These are phyloP conservation scores for Chaetura pelagica DNA, from an alignment of 2,113 vertebrate genomes.

Conservation along the genomic window DNA sequence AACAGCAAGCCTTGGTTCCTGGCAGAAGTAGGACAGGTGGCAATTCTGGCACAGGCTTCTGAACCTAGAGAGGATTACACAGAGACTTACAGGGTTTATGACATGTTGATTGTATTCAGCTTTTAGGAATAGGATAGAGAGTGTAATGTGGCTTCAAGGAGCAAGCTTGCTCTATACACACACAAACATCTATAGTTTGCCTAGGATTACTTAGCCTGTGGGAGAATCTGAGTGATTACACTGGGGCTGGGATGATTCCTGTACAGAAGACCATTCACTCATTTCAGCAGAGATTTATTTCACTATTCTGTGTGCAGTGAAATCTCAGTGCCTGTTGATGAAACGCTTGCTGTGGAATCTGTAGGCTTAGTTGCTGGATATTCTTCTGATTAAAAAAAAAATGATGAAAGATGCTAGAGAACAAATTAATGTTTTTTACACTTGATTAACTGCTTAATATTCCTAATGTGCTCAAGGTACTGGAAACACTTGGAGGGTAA, in stretches of 20 bases:
- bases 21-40: background rate
- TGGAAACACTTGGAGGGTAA: conserved; percentile 58
- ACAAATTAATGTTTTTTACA: conserved; percentile 65
- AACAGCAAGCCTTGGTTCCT: background rate
- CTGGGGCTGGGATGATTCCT: background rate
- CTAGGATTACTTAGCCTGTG: background rate
- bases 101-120: background rate
- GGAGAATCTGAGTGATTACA: background rate
- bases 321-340: conserved; percentile 16
- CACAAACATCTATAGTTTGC: background rate
- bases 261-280: background rate
- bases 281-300: background rate
- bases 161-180: background rate
- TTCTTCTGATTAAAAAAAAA: conserved; percentile 29
- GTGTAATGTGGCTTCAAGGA: background rate
- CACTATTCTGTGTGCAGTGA: background rate
- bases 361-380: background rate
- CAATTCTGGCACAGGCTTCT: background rate
- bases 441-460: conserved; percentile 73
- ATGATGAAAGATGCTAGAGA: conserved; percentile 14
- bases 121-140: background rate
- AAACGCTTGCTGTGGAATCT: conserved; percentile 4
- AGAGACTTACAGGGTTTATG: background rate
- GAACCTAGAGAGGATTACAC: background rate
- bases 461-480: conserved; percentile 48